These are phyloP conservation scores for Druon quercuslanigerum DNA, from an alignment of 1,140 invertebrate species.

Conservation along the genomic window DNA sequence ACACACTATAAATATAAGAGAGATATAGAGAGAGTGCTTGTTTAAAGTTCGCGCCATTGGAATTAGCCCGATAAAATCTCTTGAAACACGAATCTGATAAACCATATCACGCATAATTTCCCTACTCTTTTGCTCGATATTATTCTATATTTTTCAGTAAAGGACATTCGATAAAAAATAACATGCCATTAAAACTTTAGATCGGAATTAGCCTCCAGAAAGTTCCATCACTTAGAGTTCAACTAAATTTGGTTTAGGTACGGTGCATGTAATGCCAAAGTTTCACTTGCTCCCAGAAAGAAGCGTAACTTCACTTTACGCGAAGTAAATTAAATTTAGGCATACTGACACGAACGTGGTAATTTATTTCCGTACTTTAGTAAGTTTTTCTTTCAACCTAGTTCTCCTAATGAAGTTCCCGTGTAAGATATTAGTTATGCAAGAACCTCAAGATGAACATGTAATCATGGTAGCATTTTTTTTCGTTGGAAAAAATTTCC, in stretches of 20 bases:
- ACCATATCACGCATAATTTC: background rate
- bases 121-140: background rate
- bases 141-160: background rate
- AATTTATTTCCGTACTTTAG: slow-evolving; percentile 9
- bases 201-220: background rate
- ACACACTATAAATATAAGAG: background rate
- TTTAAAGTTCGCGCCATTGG: slow-evolving; percentile 1
- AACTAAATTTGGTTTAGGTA: slow-evolving; percentile 1
- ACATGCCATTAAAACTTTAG: background rate
- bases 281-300: background rate
- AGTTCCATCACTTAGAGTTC: background rate
- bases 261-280: background rate
- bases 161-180: background rate
- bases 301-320: slow-evolving; percentile 11
- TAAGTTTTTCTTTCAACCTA: background rate
- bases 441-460: background rate
- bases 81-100: background rate
- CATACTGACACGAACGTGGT: background rate
- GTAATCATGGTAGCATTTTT: background rate
- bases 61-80: background rate
- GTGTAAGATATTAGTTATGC: background rate
- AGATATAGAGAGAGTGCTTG: slow-evolving; percentile 1
- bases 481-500: too few species aligned
- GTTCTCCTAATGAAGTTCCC: background rate
- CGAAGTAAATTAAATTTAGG: slow-evolving; percentile 25